These are phyloP conservation scores for Brachyptera risi DNA, from an alignment of 2,888 invertebrate species.

Conservation along the genomic window DNA sequence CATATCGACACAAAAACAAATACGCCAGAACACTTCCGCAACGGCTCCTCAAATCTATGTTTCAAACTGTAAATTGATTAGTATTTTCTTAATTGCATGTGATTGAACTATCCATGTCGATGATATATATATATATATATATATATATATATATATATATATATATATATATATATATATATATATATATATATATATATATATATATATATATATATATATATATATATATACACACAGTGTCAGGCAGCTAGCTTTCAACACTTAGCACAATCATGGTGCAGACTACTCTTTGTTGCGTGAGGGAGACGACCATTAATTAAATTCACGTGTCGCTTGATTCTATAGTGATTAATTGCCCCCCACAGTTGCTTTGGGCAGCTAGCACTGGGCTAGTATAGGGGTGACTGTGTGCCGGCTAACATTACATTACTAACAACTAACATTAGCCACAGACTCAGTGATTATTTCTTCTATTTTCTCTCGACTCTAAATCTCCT, in stretches of 20 bases:
- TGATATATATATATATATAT: too few species aligned
- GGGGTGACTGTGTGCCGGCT: neutral
- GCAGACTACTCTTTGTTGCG: conserved; percentile 2
- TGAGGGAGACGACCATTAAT: conserved; percentile 14
- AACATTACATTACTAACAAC: neutral
- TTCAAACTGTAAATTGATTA: too few species aligned
- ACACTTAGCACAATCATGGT: neutral
- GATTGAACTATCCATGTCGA: too few species aligned
- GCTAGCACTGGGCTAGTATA: neutral
- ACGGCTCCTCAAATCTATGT: too few species aligned
- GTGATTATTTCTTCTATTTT: neutral
- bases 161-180: too few species aligned
- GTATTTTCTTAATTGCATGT: too few species aligned
- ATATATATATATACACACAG: too few species aligned
- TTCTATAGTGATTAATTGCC: conserved; percentile 19
- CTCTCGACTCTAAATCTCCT: neutral
- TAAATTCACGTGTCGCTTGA: conserved; percentile 20
- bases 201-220: too few species aligned
- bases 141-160: too few species aligned
- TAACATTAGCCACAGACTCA: neutral
- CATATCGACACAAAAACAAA: too few species aligned
- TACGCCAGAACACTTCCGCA: too few species aligned
- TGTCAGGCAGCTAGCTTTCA: neutral
- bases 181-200: too few species aligned
- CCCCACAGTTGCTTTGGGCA: conserved; percentile 20